Evolutionary conservation across 2,797 vertebrate genomes (phyloP).

Genomic region (Propithecus perrieri): DNA sequence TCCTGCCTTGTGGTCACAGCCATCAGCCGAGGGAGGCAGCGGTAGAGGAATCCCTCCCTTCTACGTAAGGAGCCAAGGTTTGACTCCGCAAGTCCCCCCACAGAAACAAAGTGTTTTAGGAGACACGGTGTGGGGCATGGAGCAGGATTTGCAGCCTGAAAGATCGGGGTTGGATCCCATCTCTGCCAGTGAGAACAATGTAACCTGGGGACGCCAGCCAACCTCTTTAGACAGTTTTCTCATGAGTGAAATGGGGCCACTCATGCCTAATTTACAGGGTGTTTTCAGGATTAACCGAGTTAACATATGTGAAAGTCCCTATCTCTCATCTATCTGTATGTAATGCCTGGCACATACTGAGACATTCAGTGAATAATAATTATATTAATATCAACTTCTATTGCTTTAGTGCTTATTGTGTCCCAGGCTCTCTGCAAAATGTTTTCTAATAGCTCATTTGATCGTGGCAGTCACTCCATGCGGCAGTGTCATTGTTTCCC

Average conservation of each 20-base stretch:
- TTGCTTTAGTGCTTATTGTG: background rate
- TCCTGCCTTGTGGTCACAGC: background rate
- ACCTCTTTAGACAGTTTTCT: background rate
- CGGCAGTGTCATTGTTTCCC: background rate
- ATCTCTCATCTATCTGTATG: background rate
- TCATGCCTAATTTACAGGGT: background rate
- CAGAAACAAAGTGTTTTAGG: background rate
- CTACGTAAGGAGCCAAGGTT: background rate
- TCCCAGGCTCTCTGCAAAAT: background rate
- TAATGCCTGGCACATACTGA: background rate
- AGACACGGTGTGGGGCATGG: background rate
- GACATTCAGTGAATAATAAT: background rate
- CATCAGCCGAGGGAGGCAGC: background rate
- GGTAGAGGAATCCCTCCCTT: background rate
- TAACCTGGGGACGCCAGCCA: background rate
- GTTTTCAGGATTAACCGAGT: background rate
- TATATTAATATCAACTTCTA: background rate
- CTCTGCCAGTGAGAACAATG: background rate
- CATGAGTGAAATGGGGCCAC: background rate
- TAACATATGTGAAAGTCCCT: background rate
- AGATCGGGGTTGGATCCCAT: background rate
- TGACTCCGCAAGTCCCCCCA: background rate
- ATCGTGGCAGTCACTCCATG: background rate
- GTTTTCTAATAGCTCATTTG: background rate
- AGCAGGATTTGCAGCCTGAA: background rate